A percentile compares a stretch with the other conserved stretches of the same genome.
Evolutionary conservation across 2,797 vertebrate species (phyloP).

Genomic region (Okamejei kenojei): DNA sequence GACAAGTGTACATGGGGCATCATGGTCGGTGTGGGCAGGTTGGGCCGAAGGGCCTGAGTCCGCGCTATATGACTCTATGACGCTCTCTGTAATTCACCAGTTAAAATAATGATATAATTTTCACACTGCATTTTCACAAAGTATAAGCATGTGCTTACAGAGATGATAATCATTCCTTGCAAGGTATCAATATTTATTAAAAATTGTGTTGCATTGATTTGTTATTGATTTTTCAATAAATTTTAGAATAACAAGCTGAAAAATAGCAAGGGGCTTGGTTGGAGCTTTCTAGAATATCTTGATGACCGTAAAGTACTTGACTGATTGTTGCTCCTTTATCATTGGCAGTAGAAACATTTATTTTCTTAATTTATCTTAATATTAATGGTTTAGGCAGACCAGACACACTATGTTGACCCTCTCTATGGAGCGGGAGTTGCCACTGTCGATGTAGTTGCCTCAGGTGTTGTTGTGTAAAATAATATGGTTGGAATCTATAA

Average conservation of each 20-base stretch:
- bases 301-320: background rate
- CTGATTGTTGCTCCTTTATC: background rate
- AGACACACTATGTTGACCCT: constrained; percentile 3
- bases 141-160: background rate
- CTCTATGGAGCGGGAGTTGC: background rate
- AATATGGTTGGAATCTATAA: background rate
- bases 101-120: background rate
- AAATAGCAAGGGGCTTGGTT: background rate
- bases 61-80: too few species aligned
- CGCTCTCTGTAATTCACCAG: background rate
- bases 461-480: background rate
- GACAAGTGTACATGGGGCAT: too few species aligned
- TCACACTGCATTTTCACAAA: background rate
- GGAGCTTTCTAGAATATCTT: background rate
- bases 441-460: background rate
- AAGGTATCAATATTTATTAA: background rate
- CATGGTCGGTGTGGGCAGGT: too few species aligned
- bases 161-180: background rate
- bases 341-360: background rate
- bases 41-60: too few species aligned
- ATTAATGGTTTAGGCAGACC: background rate
- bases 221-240: background rate
- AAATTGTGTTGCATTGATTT: background rate
- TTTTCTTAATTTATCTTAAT: background rate
- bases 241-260: background rate